Evolutionary conservation across 2,113 vertebrate species (phyloP).

Genomic region (Cynocephalus volans): DNA sequence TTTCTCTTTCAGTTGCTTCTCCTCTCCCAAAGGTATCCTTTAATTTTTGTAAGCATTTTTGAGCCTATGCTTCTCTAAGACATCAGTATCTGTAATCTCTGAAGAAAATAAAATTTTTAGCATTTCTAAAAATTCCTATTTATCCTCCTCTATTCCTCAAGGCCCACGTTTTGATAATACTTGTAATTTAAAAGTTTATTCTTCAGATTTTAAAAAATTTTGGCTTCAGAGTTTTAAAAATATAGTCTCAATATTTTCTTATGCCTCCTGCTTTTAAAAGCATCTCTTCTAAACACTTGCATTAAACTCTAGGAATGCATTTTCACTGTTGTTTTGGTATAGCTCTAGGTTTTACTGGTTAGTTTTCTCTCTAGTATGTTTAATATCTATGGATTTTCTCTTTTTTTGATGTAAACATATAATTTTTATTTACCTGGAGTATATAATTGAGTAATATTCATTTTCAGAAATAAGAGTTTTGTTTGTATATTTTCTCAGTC

Average conservation of each 20-base stretch:
- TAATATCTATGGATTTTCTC: neutral
- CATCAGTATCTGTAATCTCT: neutral
- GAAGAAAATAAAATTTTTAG: slow-evolving; percentile 15
- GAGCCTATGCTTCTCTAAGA: neutral
- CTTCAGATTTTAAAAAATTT: neutral
- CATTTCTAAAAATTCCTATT: neutral
- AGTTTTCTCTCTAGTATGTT: neutral
- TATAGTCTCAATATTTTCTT: neutral
- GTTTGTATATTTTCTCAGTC: neutral
- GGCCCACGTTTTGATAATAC: neutral
- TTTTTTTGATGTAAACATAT: neutral
- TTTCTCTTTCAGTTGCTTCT: neutral
- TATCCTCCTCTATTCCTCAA: neutral
- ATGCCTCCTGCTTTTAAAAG: neutral
- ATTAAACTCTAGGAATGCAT: neutral
- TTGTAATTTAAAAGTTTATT: neutral
- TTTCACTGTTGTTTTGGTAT: neutral
- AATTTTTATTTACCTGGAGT: neutral
- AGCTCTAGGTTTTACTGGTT: neutral
- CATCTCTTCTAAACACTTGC: neutral
- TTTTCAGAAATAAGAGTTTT: neutral
- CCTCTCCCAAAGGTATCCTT: neutral
- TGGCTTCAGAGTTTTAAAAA: neutral
- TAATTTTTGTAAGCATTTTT: neutral
- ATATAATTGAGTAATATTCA: neutral